These are phyloP conservation scores for Gymnoscopelus microlampas DNA, from an alignment of 2,797 vertebrate species.

Conservation along the genomic window DNA sequence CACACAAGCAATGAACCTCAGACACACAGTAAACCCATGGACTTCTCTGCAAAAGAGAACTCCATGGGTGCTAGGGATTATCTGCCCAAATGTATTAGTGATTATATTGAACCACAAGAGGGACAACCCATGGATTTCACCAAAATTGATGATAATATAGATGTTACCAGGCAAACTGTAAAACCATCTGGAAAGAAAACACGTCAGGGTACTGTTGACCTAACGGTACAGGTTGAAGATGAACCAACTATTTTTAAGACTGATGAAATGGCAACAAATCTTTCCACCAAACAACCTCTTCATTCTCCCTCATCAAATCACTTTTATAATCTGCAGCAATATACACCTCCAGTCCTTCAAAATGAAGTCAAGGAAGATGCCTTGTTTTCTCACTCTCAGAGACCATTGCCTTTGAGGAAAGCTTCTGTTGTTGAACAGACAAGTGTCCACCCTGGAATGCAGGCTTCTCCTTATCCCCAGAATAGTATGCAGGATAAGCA, in stretches of 20 bases:
- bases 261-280: conserved; percentile 61
- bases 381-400: conserved; percentile 35
- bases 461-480: conserved; percentile 1
- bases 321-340: conserved; percentile 36
- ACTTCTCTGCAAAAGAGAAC: conserved; percentile 74
- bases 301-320: conserved; percentile 27
- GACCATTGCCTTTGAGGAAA: conserved; percentile 9
- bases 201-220: conserved; percentile 65
- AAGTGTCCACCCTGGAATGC: conserved; percentile 25
- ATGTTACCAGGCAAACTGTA: conserved; percentile 50
- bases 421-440: conserved; percentile 20
- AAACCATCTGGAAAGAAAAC: conserved; percentile 47
- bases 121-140: conserved; percentile 76
- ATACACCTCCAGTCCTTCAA: conserved; percentile 6
- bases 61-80: too few relatives aligned
- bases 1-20: conserved; percentile 34
- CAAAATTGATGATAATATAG: conserved; percentile 56
- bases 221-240: conserved; percentile 69
- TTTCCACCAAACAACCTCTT: conserved; percentile 46
- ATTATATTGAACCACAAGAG: conserved; percentile 39
- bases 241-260: conserved; percentile 27
- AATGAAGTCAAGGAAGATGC: conserved; percentile 23
- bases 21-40: conserved; percentile 65
- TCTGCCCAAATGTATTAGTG: conserved; percentile 19
- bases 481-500: conserved; percentile 11